These are phyloP conservation scores for Drosophila sp. DNA, from an alignment of 1,140 invertebrate genomes.

Conservation along the genomic window DNA sequence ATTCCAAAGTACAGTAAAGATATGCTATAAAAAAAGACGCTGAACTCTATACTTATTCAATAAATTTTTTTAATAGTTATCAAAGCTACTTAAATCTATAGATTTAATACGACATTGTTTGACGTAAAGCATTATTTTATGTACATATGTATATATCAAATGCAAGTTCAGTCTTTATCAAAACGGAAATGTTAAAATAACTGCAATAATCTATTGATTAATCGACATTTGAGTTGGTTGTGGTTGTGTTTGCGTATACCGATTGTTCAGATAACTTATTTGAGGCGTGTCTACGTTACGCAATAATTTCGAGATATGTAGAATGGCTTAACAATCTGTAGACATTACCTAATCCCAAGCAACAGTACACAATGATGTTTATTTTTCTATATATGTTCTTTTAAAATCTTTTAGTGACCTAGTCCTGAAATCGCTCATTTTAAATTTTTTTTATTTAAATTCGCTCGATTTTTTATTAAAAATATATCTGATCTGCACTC, in stretches of 20 bases:
- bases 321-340: not conserved
- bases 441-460: too few species aligned
- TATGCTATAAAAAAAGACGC: constrained; percentile 3
- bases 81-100: not conserved
- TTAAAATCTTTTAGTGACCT: too few species aligned
- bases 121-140: constrained; percentile 5
- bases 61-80: constrained; percentile 3
- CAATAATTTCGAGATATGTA: constrained; percentile 7
- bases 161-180: constrained; percentile 43
- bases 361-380: too few species aligned
- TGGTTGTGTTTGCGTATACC: constrained; percentile 25
- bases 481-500: not conserved
- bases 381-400: too few species aligned
- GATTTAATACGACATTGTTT: not conserved
- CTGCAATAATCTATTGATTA: constrained; percentile 57
- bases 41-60: not conserved
- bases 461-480: too few species aligned
- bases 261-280: not conserved
- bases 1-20: constrained; percentile 11
- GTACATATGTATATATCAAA: too few species aligned
- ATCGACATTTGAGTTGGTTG: constrained; percentile 40
- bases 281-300: not conserved
- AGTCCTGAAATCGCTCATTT: too few species aligned
- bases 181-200: constrained; percentile 67
- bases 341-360: not conserved